Evolutionary conservation across 2,113 vertebrate species (phyloP).

Genomic region (Hiodon alosoides): DNA sequence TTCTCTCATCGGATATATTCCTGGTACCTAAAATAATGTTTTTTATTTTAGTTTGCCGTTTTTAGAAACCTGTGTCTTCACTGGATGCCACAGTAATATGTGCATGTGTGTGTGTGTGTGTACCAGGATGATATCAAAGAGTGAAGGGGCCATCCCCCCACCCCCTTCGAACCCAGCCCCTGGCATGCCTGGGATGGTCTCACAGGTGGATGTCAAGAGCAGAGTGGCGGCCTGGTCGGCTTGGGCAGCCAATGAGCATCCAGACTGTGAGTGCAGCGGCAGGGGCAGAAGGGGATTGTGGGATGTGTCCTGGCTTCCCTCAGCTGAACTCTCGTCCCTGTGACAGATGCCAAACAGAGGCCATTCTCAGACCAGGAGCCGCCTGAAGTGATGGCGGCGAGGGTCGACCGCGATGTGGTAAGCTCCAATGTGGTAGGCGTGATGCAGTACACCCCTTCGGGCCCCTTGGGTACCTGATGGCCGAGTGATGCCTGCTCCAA

Average conservation of each 20-base stretch:
- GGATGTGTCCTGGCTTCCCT: background rate
- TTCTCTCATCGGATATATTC: background rate
- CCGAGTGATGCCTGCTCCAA: too few relatives aligned
- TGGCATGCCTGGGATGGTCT: constrained; percentile 62
- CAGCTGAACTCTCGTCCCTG: background rate
- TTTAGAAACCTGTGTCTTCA: background rate
- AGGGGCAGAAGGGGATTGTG: background rate
- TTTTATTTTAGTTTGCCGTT: too few relatives aligned
- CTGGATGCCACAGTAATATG: background rate
- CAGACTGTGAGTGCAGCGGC: constrained; percentile 69
- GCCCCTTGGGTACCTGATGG: too few relatives aligned
- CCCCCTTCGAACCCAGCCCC: constrained; percentile 80
- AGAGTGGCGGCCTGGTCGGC: constrained; percentile 81
- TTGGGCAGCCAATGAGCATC: constrained; percentile 74
- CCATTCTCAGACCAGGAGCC: constrained; percentile 60
- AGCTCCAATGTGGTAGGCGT: constrained; percentile 21
- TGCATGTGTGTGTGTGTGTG: background rate
- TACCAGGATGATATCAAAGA: constrained; percentile 80
- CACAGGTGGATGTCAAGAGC: constrained; percentile 74
- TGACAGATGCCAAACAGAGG: constrained; percentile 66
- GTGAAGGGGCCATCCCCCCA: constrained; percentile 76
- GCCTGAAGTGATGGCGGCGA: constrained; percentile 68
- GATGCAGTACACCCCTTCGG: too few relatives aligned
- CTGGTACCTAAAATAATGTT: too few relatives aligned
- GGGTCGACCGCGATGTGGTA: constrained; percentile 90